Evolutionary conservation across 2,113 vertebrate genomes (phyloP), one percentile per base, ranked within the genome.

Genomic region (Leuciscus idus): DNA sequence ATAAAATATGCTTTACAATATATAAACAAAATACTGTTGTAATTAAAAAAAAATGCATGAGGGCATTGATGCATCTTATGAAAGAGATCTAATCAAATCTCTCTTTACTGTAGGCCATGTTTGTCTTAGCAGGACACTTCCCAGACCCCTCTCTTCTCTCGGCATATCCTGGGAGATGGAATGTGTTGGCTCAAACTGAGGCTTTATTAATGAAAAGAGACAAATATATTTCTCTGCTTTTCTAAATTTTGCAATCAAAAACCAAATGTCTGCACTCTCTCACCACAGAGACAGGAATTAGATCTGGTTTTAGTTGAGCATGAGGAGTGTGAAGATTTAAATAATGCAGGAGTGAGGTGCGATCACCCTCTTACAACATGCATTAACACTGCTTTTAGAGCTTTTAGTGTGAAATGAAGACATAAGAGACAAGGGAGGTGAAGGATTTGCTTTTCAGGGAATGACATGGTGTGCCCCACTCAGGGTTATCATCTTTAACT

Each of bases 361-460:
- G 46, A 68, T 77, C 74, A 88, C 87, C 91, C 76, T 88, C 89
- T 90, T 55, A 26, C 79, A 84, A 85, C 91, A 91, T 88, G 92
- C 52, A 83, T 39, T 33, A 10, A 77, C 48, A 30, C 15, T 52
- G n/a, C 57, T 7, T 57, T 74, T 59, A 66, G 72, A 50, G 59
- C 39, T 79, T 89, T 88, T 85, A 68, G 85, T 89, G 90, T 88
- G 75, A 59, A 48, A 21, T n/a, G 10, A 36, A 84, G 48, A 72
- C 78, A 52, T 61, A 17, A 17, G 48, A 30, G 4, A 11, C 46
- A 55, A 55, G 46, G 7, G 28, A 55, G 75, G 75, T 55, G 50
- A 55, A 55, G 4, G 17, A 77, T 33, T 17, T 21, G 15, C 23
- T 46, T 74, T 74, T 74, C 7, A 48, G 72, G 72, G 43, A n/a